phyloP scores from a whole-genome alignment of 2,113 vertebrate species.

The Eubucco bourcierii region DNA sequence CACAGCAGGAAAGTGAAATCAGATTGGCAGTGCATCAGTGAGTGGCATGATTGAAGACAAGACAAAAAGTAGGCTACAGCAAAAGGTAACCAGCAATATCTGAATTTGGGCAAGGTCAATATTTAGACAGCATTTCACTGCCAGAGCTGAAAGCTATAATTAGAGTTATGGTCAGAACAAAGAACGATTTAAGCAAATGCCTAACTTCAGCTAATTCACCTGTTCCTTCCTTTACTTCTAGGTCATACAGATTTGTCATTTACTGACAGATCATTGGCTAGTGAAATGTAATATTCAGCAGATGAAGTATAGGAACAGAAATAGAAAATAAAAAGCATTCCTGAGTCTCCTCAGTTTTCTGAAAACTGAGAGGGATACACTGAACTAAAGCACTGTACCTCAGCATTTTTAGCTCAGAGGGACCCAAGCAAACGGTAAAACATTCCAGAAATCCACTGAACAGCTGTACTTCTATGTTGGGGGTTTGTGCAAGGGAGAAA shows the following conservation, averaged over 20 bases:
- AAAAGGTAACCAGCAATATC: slow-evolving; percentile 34
- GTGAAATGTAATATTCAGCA: not conserved
- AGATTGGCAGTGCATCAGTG: slow-evolving; percentile 21
- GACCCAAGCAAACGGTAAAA: slow-evolving; percentile 5
- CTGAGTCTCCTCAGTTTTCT: not conserved
- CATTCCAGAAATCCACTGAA: slow-evolving; percentile 41
- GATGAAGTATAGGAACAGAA: not conserved
- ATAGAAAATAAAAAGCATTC: not conserved
- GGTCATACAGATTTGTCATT: not conserved
- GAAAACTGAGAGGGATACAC: not conserved
- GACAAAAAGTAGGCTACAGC: slow-evolving; percentile 8
- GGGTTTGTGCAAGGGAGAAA: slow-evolving; percentile 11
- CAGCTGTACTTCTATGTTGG: slow-evolving; percentile 40
- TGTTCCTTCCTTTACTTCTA: not conserved
- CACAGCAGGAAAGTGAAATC: slow-evolving; percentile 36
- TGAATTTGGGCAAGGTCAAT: slow-evolving; percentile 25
- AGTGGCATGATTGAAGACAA: slow-evolving; percentile 31
- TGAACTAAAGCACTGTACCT: not conserved
- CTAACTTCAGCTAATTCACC: not conserved
- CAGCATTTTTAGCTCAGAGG: not conserved
- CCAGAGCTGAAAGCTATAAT: not conserved
- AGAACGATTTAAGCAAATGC: not conserved
- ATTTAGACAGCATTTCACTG: slow-evolving; percentile 6
- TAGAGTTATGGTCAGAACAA: not conserved
- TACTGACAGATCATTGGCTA: not conserved